Evolutionary conservation across 2,797 vertebrate species (phyloP), one percentile per base, ranked within the genome.

Genomic region (Borostomias antarcticus): DNA sequence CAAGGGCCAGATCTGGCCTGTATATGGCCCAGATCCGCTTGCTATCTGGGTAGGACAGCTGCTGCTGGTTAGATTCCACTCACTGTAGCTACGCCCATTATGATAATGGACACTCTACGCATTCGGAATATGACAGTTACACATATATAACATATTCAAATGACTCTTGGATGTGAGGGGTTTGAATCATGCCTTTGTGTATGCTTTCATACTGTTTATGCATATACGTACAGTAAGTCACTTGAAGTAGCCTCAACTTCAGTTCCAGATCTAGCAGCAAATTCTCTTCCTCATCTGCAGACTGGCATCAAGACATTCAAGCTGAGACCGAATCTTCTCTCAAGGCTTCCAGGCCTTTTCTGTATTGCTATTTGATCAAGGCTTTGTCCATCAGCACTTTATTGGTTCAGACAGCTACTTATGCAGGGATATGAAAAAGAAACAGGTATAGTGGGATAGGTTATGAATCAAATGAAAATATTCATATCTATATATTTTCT

Each of bases 381-480:
- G 80, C 79, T 88, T 86, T 84, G 81, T 86, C 82, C 75, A 66
- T 88, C 82, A 68, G 74, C 68, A 33, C 77, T 84, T 80, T 85
- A 88, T 88, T 85, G 85, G 85, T 85, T 87, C 87, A 84, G 84
- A 83, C 40, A 48, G 58, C 69, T 62, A 51, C 83, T 57, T 81
- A 82, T 81, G 29, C 68, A 50, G 73, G 73, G 72, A 77, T 82
- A 73, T 81, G 79, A 86, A 84, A 82, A 76, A 81, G 86, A 86
- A 83, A 70, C 77, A 77, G 76, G 66, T 62, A 66, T 28, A 79
- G n/a, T n/a, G n/a, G 51, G 78, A 86, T 90, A 91, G 89, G 89
- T 89, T 89, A 87, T 69, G 78, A 85, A 86, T 89, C 84, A 86
- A 88, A 82, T 82, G 85, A 80, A 85, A 81, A 88, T 85, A 85